Evolutionary conservation across 2,797 vertebrate genomes (phyloP).

Genomic region (Denticeps clupeoides): DNA sequence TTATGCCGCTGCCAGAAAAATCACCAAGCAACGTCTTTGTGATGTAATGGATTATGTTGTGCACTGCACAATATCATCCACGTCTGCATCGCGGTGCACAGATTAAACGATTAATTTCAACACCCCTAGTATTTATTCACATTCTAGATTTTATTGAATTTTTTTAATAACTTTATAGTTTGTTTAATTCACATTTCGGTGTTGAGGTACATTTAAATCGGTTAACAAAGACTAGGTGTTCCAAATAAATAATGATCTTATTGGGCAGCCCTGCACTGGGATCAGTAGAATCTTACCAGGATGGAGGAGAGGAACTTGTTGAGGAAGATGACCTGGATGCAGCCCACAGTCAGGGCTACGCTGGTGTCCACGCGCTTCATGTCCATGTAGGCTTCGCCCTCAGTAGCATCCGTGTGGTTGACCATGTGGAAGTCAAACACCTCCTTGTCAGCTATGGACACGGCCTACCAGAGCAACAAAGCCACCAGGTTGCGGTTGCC

Average conservation of each 20-base stretch:
- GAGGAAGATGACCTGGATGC: conserved; percentile 85
- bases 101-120: too few species aligned
- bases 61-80: too few species aligned
- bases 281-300: conserved; percentile 64
- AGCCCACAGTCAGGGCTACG: conserved; percentile 82
- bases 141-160: too few species aligned
- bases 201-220: not conserved
- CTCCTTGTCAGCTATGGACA: conserved; percentile 88
- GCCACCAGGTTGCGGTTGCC: too few species aligned
- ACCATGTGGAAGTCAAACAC: conserved; percentile 83
- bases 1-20: too few species aligned
- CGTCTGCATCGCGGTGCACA: too few species aligned
- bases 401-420: conserved; percentile 78
- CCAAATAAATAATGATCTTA: not conserved
- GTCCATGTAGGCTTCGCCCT: conserved; percentile 71
- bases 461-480: conserved; percentile 53
- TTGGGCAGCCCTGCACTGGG: too few species aligned
- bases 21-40: too few species aligned
- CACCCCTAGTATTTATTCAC: too few species aligned
- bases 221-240: not conserved
- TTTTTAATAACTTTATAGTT: too few species aligned
- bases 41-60: too few species aligned
- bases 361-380: conserved; percentile 77
- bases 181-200: too few species aligned
- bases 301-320: conserved; percentile 87